Conservation (phyloP, 2,888 invertebrate species). For the Sarcophaga subvicina region DNA sequence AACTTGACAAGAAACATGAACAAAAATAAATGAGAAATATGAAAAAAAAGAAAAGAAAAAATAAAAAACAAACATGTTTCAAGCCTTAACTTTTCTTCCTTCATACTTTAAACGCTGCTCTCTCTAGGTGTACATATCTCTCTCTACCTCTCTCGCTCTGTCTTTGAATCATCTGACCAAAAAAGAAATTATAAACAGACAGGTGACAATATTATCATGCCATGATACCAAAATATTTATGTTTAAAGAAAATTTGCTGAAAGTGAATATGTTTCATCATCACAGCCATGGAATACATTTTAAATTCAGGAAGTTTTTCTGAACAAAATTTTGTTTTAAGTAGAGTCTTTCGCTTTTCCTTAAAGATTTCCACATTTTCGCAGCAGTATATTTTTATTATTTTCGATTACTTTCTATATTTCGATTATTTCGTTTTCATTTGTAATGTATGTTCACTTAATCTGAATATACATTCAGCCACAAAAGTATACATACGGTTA, state of each 20-base stretch:
- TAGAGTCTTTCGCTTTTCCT: conserved; percentile 30
- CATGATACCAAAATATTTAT: conserved; percentile 1
- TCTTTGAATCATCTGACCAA: conserved; percentile 36
- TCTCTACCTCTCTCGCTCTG: background rate
- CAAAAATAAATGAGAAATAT: background rate
- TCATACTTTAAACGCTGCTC: conserved; percentile 34
- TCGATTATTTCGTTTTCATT: no score
- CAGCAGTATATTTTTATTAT: no score
- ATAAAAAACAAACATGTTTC: conserved; percentile 35
- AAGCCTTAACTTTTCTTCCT: conserved; percentile 28
- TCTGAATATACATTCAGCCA: no score
- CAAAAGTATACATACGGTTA: no score
- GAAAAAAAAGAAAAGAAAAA: background rate
- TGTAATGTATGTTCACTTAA: no score
- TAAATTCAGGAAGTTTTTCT: conserved; percentile 34
- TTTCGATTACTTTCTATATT: no score
- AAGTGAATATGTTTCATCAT: conserved; percentile 44
- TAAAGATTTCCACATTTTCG: conserved; percentile 23
- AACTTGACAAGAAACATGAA: conserved; percentile 47
- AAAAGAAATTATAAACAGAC: conserved; percentile 39
- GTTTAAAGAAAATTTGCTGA: conserved; percentile 30
- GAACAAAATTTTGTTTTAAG: conserved; percentile 2
- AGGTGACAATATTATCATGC: conserved; percentile 54
- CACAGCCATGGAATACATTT: conserved; percentile 24
- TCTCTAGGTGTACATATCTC: conserved; percentile 3